phyloP scores from a whole-genome alignment of 1,140 invertebrate genomes.

The Asobara japonica region DNA sequence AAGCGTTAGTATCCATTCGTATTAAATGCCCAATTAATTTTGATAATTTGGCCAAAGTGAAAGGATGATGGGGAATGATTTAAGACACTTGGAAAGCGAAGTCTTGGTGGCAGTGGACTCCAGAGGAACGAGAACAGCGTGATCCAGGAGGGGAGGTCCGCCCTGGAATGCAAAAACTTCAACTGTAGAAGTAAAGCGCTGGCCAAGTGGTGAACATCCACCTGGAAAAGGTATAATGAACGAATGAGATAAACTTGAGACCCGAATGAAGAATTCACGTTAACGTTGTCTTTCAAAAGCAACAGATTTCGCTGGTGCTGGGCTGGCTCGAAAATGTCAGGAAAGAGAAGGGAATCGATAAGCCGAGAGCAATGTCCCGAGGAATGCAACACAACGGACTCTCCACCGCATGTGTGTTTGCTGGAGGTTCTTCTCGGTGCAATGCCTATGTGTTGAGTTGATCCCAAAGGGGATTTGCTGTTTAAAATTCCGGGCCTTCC shows the following conservation, averaged over 20 bases:
- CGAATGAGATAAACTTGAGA: constrained; percentile 25
- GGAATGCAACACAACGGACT: constrained; percentile 36
- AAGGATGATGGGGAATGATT: not conserved
- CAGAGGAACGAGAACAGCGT: constrained; percentile 4
- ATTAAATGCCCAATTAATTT: not conserved
- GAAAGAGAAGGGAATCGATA: constrained; percentile 36
- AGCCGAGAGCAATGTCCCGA: constrained; percentile 35
- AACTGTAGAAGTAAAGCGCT: not conserved
- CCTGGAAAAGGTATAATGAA: constrained; percentile 6
- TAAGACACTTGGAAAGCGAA: not conserved
- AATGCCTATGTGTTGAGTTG: constrained; percentile 5
- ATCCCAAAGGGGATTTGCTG: not conserved
- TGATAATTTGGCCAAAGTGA: not conserved
- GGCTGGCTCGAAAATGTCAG: constrained; percentile 37
- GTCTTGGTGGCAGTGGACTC: constrained; percentile 16
- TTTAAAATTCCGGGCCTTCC: not conserved
- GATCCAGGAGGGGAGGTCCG: constrained; percentile 16
- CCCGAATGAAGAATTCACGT: constrained; percentile 27
- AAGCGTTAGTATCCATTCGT: too few relatives aligned
- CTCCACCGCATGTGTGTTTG: not conserved
- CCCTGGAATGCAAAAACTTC: constrained; percentile 28
- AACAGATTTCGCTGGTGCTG: constrained; percentile 15
- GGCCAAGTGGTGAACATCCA: not conserved
- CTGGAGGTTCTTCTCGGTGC: constrained; percentile 25
- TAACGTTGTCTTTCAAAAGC: constrained; percentile 22